These are phyloP conservation scores for Rhabdomys dilectus DNA, from an alignment of 2,113 vertebrate species.

Conservation along the genomic window DNA sequence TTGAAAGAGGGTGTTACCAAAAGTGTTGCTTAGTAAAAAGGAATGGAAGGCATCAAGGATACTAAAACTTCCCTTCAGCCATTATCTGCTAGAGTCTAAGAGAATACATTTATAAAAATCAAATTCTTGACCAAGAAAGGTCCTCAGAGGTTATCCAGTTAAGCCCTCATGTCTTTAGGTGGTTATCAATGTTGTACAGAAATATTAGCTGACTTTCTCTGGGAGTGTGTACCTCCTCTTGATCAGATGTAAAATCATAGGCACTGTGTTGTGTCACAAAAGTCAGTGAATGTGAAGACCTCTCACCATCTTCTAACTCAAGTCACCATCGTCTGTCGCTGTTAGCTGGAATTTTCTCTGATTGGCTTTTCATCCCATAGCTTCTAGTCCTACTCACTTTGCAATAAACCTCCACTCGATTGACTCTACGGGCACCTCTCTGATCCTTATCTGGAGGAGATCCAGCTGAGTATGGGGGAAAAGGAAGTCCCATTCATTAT, in stretches of 20 bases:
- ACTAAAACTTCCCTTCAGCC: conserved; percentile 49
- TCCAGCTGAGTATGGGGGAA: not conserved
- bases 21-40: conserved; percentile 42
- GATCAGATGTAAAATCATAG: conserved; percentile 28
- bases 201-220: not conserved
- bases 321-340: not conserved
- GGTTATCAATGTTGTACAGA: not conserved
- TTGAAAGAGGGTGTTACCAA: conserved; percentile 23
- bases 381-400: rapidly evolving
- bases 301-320: not conserved
- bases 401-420: not conserved
- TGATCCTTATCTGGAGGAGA: not conserved
- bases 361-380: not conserved
- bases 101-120: conserved; percentile 67
- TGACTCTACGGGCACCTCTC: not conserved
- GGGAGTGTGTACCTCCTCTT: not conserved
- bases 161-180: not conserved
- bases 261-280: conserved; percentile 52
- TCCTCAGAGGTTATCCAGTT: not conserved
- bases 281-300: not conserved
- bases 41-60: conserved; percentile 61
- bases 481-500: not conserved
- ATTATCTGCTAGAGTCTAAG: conserved; percentile 66
- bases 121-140: conserved; percentile 12
- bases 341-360: not conserved